Evolutionary conservation across 1,140 invertebrate genomes (phyloP).

Genomic region (Zeugodacus cucurbitae): DNA sequence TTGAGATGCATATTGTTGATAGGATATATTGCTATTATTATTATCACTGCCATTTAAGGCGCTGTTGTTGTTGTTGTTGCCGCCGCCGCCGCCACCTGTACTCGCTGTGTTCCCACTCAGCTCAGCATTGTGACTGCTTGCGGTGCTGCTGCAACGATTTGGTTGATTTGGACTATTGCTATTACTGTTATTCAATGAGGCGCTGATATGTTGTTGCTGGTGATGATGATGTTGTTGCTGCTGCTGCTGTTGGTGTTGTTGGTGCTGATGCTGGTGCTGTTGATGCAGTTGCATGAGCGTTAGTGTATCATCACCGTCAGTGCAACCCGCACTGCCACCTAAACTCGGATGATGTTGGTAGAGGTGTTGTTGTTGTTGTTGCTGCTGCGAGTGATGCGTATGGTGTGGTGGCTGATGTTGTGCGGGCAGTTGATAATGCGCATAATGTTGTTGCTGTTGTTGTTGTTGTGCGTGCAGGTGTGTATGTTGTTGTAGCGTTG

Average conservation of each 20-base stretch:
- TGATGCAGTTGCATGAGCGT: conserved; percentile 53
- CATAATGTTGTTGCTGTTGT: conserved; percentile 55
- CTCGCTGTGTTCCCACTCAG: conserved; percentile 35
- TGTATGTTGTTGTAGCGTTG: conserved; percentile 55
- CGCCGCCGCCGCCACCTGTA: background rate
- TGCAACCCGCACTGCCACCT: background rate
- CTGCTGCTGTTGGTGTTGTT: conserved; percentile 16
- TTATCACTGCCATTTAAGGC: conserved; percentile 48
- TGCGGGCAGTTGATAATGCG: conserved; percentile 67
- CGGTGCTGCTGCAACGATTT: conserved; percentile 45
- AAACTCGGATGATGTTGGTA: conserved; percentile 56
- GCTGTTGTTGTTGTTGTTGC: conserved; percentile 46
- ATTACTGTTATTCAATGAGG: conserved; percentile 33
- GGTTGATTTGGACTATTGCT: conserved; percentile 50
- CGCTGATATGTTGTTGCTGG: conserved; percentile 39
- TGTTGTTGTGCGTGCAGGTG: conserved; percentile 68
- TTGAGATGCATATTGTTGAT: conserved; percentile 64
- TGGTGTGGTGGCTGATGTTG: conserved; percentile 62
- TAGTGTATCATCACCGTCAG: conserved; percentile 47
- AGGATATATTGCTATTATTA: conserved; percentile 64
- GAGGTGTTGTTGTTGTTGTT: conserved; percentile 67
- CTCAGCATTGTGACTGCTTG: conserved; percentile 48
- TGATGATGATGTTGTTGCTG: conserved; percentile 50
- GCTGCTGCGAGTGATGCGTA: conserved; percentile 65
- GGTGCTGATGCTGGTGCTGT: conserved; percentile 47